Evolutionary conservation across 1,140 invertebrate genomes (phyloP), one percentile per base, ranked within the genome.

Genomic region (Ctenoplectra terminalis): DNA sequence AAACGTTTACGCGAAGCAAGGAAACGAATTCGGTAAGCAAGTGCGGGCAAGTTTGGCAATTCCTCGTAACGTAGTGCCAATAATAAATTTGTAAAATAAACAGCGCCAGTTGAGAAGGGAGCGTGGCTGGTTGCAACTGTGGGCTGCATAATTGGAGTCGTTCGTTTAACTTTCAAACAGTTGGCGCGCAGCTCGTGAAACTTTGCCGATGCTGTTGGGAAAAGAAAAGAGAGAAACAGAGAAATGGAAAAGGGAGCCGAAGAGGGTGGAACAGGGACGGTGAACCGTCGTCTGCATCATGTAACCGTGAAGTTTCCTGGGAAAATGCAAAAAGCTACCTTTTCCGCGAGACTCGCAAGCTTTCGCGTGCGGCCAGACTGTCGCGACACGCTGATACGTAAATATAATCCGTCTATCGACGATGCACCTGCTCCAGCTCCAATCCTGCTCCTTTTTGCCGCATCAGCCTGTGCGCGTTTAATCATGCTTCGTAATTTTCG

Each of bases 31-130:
- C 48, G 66, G 40, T 54, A 43, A 69, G 63, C 48, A 78, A 54
- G 50, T 77, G 63, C 31, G 71, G 74, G 86, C 52, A 81, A 87
- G 84, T 83, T 87, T 54, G 73, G 81, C 83, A 84, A 84, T 86
- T 85, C 87, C 81, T 89, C 61, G 83, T 81, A 88, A 90, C 75
- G 84, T 87, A 81, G 75, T 75, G 88, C 83, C 85, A 88, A 91
- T 91, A 89, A 90, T 89, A 90, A 91, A 91, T 91, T 91, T 85
- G 84, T 85, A 89, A 91, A 91, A 91, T 90, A 91, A 91, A 91
- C 88, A 90, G 86, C 74, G 70, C 54, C 46, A 77, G 46, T 37
- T 29, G 56, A 31, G 78, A 63, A 15, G 26, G 43, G 56, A 63
- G 58, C 26, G 75, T n/a, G 60, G 87, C 83, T 87, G 76, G 88